These are phyloP conservation scores for Helicolenus hilgendorfi DNA, from an alignment of 2,797 vertebrate genomes.

Conservation along the genomic window DNA sequence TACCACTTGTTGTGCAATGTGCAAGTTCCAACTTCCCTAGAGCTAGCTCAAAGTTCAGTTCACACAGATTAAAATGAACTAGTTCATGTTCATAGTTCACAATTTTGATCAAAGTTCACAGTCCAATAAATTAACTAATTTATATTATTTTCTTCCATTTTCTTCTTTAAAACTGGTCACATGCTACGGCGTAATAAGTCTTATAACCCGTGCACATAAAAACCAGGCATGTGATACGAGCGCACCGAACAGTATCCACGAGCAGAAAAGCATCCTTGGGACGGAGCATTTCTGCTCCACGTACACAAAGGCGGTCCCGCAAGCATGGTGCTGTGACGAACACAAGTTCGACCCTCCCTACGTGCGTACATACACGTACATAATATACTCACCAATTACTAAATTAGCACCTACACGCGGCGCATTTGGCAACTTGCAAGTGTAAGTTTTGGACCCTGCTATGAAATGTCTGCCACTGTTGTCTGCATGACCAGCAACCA, in stretches of 20 bases:
- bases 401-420: neutral
- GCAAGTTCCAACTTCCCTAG: neutral
- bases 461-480: neutral
- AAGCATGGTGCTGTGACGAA: no score
- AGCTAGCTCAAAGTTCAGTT: neutral
- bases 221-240: no score
- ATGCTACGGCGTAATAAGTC: neutral
- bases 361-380: no score
- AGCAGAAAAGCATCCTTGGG: no score
- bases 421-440: neutral
- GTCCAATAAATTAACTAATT: neutral
- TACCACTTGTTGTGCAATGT: neutral
- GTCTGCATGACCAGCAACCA: neutral
- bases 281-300: no score
- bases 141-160: no score
- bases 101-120: neutral
- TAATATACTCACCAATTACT: neutral
- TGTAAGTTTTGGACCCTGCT: neutral
- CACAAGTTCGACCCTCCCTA: no score
- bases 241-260: no score
- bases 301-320: no score
- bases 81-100: no score
- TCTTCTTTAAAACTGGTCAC: neutral
- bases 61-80: neutral
- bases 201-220: neutral